These are phyloP conservation scores for Diadegma fenestrale DNA, from an alignment of 2,888 invertebrate genomes.

Conservation along the genomic window DNA sequence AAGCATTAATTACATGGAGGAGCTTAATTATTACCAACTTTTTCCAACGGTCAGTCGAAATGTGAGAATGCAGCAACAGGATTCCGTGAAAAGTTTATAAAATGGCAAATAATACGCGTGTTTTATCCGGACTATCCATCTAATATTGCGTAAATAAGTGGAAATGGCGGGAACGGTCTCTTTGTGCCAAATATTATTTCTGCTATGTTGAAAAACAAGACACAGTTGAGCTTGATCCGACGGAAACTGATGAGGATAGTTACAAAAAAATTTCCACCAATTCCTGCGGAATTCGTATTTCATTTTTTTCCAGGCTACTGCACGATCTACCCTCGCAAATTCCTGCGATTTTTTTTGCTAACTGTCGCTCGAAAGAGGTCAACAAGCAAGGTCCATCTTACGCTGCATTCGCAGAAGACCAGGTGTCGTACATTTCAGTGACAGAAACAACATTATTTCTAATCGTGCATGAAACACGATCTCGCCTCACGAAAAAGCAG, in stretches of 20 bases:
- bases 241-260: slow-evolving; percentile 24
- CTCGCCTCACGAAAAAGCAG: background rate
- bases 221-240: slow-evolving; percentile 22
- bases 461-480: background rate
- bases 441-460: background rate
- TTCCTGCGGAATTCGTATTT: slow-evolving; percentile 3
- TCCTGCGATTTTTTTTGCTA: background rate
- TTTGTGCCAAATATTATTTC: slow-evolving; percentile 79
- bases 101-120: slow-evolving; percentile 32
- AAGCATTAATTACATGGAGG: background rate
- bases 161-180: slow-evolving; percentile 57
- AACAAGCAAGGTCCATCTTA: slow-evolving; percentile 8
- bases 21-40: background rate
- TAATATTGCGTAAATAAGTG: slow-evolving; percentile 72
- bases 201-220: slow-evolving; percentile 73
- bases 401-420: background rate
- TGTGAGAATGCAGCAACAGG: background rate
- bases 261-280: slow-evolving; percentile 25
- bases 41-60: background rate
- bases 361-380: background rate
- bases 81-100: background rate
- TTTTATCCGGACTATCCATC: slow-evolving; percentile 47
- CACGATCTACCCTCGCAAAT: background rate
- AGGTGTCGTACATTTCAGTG: background rate
- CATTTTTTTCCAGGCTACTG: slow-evolving; percentile 8